These are phyloP conservation scores for Regulus satrapa DNA, from an alignment of 2,113 vertebrate genomes.

Conservation along the genomic window DNA sequence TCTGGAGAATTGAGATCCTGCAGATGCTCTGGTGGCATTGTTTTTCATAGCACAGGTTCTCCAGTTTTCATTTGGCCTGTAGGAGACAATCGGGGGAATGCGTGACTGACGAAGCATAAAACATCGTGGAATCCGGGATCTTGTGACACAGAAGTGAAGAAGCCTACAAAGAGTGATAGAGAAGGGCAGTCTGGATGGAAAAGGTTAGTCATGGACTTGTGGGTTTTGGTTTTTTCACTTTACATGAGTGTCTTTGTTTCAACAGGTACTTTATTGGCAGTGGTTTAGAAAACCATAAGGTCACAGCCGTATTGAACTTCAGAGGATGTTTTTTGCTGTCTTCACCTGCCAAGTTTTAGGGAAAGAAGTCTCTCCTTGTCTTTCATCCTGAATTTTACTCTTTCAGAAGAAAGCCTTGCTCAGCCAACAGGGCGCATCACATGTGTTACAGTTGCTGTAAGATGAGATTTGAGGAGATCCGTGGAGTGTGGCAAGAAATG, in stretches of 20 bases:
- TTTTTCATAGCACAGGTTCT: not conserved
- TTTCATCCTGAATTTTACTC: not conserved
- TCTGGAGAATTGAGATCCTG: not conserved
- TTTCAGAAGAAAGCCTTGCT: not conserved
- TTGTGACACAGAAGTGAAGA: not conserved
- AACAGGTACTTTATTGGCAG: not conserved
- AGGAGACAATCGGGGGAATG: not conserved
- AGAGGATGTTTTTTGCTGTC: not conserved
- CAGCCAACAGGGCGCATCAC: not conserved
- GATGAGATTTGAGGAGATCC: not conserved
- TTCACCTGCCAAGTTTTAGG: not conserved
- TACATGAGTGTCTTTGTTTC: not conserved
- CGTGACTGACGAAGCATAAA: not conserved
- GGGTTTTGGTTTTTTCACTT: not conserved
- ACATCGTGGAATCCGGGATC: not conserved
- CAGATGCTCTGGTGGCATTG: not conserved
- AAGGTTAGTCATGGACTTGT: not conserved
- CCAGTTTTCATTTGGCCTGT: fast-evolving
- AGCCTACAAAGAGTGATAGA: not conserved
- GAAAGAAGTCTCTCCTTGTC: not conserved
- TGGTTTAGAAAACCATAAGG: not conserved
- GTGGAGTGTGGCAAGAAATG: not conserved
- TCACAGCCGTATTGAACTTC: not conserved
- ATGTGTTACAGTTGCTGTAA: not conserved
- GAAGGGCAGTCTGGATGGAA: not conserved